Base-by-base conservation (phyloP, 2,888 invertebrate genomes). In the Arenicola marina region DNA sequence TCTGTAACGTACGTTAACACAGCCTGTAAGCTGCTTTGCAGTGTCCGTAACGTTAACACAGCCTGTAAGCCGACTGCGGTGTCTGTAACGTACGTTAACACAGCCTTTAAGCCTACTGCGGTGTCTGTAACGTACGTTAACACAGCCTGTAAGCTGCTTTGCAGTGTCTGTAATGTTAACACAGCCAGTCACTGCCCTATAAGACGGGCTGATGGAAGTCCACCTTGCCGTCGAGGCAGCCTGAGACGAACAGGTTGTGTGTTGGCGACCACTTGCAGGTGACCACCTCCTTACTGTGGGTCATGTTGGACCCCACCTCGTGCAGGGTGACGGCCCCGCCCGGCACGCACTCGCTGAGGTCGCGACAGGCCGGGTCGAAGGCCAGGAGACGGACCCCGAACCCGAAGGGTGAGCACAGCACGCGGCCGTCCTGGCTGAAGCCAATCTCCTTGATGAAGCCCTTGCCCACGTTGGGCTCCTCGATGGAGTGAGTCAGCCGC, bases 371-470 rank as follows among this genome's bases (percentile, higher is more conserved):
- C 7, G 88, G 86, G 74, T 90, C 89, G 73, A 95, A 92, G 0
- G 91, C 89, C 29, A 96, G 84, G 2, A 96, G 86, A n/a, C 95
- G 86, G 65, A 95, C 88, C 33, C 95, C 95, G 76, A 89, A 89
- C 0, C 90, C 92, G 82, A 90, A 94, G 0, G 96, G 95, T 0
- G 95, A 95, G 78, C 93, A 93, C 32, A 96, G 90, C 11, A 95
- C 84, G 56, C 95, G 87, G 0, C 96, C 96, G 80, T 95, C 95
- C 1, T 91, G 87, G 1, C 94, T 94, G 83, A 93, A 95, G 75
- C 92, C 92, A 51, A 93, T 85, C 79, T 95, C 96, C 83, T 96
- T 96, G 61, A 96, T 95, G 75, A 92, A 94, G 0, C 94, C 95
- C 69, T 90, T 90, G 1, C 93, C 95, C 18, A 91, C 91, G 78